These are phyloP conservation scores for Corythoichthys intestinalis DNA, from an alignment of 2,113 vertebrate species.

Conservation along the genomic window DNA sequence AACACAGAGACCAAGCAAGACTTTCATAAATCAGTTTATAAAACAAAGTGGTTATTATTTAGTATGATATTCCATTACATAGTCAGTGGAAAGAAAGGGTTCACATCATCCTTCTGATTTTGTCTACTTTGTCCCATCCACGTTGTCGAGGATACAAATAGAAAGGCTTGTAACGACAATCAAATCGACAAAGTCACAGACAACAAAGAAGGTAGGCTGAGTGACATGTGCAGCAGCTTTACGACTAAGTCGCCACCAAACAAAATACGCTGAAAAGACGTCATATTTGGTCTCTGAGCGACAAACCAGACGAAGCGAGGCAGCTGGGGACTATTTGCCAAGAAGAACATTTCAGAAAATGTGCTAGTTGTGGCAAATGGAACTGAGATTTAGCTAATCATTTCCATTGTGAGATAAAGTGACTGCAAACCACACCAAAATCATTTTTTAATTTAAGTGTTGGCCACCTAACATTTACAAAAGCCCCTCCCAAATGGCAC, in stretches of 20 bases:
- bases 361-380: slow-evolving; percentile 45
- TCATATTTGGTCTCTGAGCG: slow-evolving; percentile 25
- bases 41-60: slow-evolving; percentile 75
- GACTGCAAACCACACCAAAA: slow-evolving; percentile 24
- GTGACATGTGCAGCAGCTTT: slow-evolving; percentile 53
- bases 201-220: slow-evolving; percentile 56
- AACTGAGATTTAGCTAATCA: slow-evolving; percentile 34
- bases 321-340: slow-evolving; percentile 58
- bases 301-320: slow-evolving; percentile 51
- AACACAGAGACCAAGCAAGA: slow-evolving; percentile 17
- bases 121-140: slow-evolving; percentile 7
- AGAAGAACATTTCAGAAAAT: slow-evolving; percentile 48
- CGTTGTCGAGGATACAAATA: slow-evolving; percentile 68
- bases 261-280: neutral
- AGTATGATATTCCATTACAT: slow-evolving; percentile 66
- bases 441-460: slow-evolving; percentile 17
- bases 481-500: slow-evolving; percentile 29
- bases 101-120: slow-evolving; percentile 48
- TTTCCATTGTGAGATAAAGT: slow-evolving; percentile 57
- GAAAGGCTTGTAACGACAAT: slow-evolving; percentile 71
- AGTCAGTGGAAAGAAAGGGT: slow-evolving; percentile 63
- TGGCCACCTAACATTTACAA: slow-evolving; percentile 6
- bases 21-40: slow-evolving; percentile 63
- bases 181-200: slow-evolving; percentile 47
- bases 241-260: slow-evolving; percentile 17